Percentiles rank a stretch among this genome's conserved stretches.
These are phyloP conservation scores for Meriones unguiculatus DNA, from an alignment of 2,113 vertebrate genomes.

Conservation along the genomic window DNA sequence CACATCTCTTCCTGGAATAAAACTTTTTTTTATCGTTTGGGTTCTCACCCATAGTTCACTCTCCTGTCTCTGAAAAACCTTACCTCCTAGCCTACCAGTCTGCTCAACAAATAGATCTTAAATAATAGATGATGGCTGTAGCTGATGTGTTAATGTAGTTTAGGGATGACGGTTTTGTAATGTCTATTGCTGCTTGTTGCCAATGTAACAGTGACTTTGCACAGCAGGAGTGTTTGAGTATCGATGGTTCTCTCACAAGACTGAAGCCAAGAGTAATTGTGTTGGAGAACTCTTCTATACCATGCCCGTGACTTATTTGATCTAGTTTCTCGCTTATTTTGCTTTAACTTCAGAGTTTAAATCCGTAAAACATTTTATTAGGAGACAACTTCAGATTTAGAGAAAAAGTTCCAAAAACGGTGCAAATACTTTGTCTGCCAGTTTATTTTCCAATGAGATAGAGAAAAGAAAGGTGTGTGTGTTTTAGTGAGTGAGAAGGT, in stretches of 20 bases:
- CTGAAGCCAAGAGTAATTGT: slow-evolving; percentile 54
- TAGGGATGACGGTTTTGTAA: slow-evolving; percentile 70
- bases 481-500: neutral
- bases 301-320: slow-evolving; percentile 27
- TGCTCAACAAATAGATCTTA: slow-evolving; percentile 59
- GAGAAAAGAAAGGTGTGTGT: neutral
- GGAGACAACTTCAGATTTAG: slow-evolving; percentile 49
- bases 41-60: neutral
- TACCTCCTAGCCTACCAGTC: slow-evolving; percentile 36
- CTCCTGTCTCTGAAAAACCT: slow-evolving; percentile 25
- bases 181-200: slow-evolving; percentile 68
- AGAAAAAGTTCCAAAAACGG: slow-evolving; percentile 31
- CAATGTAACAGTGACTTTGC: slow-evolving; percentile 59
- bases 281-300: slow-evolving; percentile 34
- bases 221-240: slow-evolving; percentile 61
- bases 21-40: neutral
- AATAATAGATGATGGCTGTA: slow-evolving; percentile 74
- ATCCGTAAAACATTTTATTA: slow-evolving; percentile 44
- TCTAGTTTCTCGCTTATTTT: slow-evolving; percentile 41
- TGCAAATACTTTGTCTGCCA: neutral
- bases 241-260: slow-evolving; percentile 72
- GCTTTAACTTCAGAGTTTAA: slow-evolving; percentile 57
- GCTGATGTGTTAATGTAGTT: slow-evolving; percentile 69
- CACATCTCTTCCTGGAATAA: slow-evolving; percentile 13
- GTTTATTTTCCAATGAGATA: neutral